Base-by-base conservation (phyloP, 2,113 vertebrate species). In the Emydura subglobosa region DNA sequence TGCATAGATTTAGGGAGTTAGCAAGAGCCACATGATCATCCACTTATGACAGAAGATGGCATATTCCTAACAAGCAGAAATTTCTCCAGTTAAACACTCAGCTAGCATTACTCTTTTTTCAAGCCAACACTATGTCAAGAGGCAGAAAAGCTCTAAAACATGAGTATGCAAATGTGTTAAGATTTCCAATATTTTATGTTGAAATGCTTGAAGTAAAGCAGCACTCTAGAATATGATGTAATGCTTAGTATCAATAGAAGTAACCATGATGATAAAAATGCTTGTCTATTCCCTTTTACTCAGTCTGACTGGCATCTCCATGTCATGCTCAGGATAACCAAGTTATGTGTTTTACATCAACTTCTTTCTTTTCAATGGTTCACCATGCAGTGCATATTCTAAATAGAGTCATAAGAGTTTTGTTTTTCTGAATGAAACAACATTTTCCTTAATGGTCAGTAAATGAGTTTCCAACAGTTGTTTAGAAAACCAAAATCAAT, bases 1-100 rank as follows among this genome's bases (percentile, higher is more conserved):
- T 89, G 91, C 8, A 78, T 89, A 96, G 80, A 96, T 95, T 74
- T 91, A 57, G 90, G 79, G 94, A 86, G 87, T 86, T 94, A 97
- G 94, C 95, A 96, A 94, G 80, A 87, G 88, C 93, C 95, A 97
- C 84, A 97, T 96, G 96, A 91, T 94, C 91, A 79, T 94, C 92
- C 82, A 81, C 78, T 47, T 82, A 93, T 90, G 86, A 95, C 50
- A 86, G 94, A 95, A 93, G 83, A 97, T 61, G 42, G 94, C 96
- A 47, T 96, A 96, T 84, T 95, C 95, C 88, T 96, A 96, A 96
- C 89, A 80, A n/a, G 89, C 90, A 95, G 25, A 95, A 65, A 93
- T 93, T 59, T 78, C 79, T 94, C 89, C 94, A 97, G 83, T 57
- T 97, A 89, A 97, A 31, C 95, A 90, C 65, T 85, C 96, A 97